Base-by-base conservation (phyloP, 37 sponge, comb jelly and placozoan genomes). In the Hormiphora californensis region DNA sequence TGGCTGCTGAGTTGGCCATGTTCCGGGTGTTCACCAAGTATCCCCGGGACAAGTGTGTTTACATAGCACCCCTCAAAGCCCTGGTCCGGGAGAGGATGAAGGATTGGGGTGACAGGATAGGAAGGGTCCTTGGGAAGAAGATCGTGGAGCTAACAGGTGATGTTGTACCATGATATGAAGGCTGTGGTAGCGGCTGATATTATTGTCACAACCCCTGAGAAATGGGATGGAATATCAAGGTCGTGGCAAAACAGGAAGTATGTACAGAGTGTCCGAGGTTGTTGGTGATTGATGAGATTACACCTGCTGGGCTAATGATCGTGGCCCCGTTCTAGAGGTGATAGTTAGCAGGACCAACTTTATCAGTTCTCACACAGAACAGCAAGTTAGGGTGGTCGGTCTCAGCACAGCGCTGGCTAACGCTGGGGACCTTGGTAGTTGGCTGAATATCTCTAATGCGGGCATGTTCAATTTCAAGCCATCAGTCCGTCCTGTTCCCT, bases 161-260 rank as follows among this genome's bases (percentile, higher is more conserved):
- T 78, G 92, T 93, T 54, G 59, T 94, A 12, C 99, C 99, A 15
- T n/a, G 99, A 97, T 81, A 89, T 93, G 54, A 88, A 90, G 39
- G 93, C 95, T 40, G 93, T 97, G 25, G 91, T 88, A 34, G 34
- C 25, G 11, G 91, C 99, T 86, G 99, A 97, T 85, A 87, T 97
- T 85, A 97, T 97, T 21, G 94, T 97, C 8, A 97, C 99, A 31
- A 97, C 99, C 30, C 99, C 99, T n/a, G 99, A 97, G 88, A 97
- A 97, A 88, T 97, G 99, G 99, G 99, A 97, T 63, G 95, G 99
- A 11, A 93, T 97, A 49, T 91, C 91, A 38, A 54, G 99, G 27
- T 93, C 94, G 87, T 97, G 99, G 99, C 99, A 97, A 88, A 97
- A 87, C 54, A 90, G 99, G 78, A 89, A 87, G 49, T 93, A 94